These are phyloP conservation scores for Epinephelus awoara DNA, from an alignment of 2,797 vertebrate species.

Conservation along the genomic window DNA sequence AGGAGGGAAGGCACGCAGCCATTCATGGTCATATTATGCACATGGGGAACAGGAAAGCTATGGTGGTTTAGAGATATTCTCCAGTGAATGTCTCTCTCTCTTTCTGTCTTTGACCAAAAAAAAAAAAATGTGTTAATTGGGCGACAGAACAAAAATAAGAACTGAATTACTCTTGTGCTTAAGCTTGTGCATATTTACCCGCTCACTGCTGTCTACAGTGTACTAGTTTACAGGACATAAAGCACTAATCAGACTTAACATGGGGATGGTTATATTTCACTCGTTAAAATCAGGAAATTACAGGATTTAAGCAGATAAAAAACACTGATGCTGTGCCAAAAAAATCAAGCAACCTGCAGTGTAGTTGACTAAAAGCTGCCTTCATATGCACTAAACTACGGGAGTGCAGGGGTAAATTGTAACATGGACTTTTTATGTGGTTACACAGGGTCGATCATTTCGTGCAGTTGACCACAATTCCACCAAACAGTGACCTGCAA, in stretches of 20 bases:
- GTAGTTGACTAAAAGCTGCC: background rate
- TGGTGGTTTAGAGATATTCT: constrained; percentile 58
- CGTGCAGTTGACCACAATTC: too few relatives aligned
- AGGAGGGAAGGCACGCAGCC: constrained; percentile 71
- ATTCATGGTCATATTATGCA: constrained; percentile 78
- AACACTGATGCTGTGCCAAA: too few relatives aligned
- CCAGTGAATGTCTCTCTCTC: constrained; percentile 23
- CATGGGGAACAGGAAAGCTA: constrained; percentile 58
- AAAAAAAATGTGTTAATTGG: constrained; percentile 53
- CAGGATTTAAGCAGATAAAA: background rate
- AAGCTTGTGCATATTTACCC: constrained; percentile 8
- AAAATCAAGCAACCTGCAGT: background rate
- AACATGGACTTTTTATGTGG: too few relatives aligned
- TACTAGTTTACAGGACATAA: background rate
- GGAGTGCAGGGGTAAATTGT: too few relatives aligned
- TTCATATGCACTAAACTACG: too few relatives aligned
- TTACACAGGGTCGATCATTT: too few relatives aligned
- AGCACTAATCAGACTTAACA: constrained; percentile 23
- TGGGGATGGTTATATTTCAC: constrained; percentile 7
- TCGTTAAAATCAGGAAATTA: constrained; percentile 1
- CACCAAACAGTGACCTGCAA: too few relatives aligned
- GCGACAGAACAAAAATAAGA: constrained; percentile 28
- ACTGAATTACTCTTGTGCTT: constrained; percentile 1
- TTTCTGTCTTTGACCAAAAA: constrained; percentile 37
- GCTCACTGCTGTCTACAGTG: background rate